Evolutionary conservation across 2,797 vertebrate species (phyloP), one percentile per base, ranked within the genome.

Genomic region (Chaetophractus vellerosus): DNA sequence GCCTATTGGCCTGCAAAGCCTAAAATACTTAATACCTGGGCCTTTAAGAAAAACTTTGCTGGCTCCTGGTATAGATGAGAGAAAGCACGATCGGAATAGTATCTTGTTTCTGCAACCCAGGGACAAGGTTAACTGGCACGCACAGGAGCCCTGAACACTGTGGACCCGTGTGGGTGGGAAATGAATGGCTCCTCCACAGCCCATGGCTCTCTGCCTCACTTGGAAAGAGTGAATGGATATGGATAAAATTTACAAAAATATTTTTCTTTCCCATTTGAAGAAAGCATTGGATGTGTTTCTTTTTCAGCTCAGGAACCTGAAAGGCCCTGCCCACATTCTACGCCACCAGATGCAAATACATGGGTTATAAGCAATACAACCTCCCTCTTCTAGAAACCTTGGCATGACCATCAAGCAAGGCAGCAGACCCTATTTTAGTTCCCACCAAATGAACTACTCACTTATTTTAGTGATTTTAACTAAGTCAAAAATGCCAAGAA

Each of bases 291-390:
- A 50, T 64, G 4, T 18, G 24, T 26, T 59, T 92, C 7, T 45
- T 91, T 97, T 94, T 94, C 74, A 95, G 95, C 88, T 97, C 96
- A 96, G n/a, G 91, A 96, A 96, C 50, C 64, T 26, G 71, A 69
- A 48, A 38, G 6, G 66, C 31, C 74, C 94, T 88, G 90, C 85
- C 97, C 90, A 91, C n/a, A 31, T 86, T 78, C 76, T 72, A 48
- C 66, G 19, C 57, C 33, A 55, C 28, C 64, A 55, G 48, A 80
- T 14, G 38, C 76, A 63, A 24, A 52, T 10, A 84, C 95, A 55
- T 16, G 96, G 95, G 55, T 94, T 90, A 96, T 89, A 85, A 97
- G 98, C 98, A 96, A 96, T 97, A 96, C 97, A 69, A 85, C 89
- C 84, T 12, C 95, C 96, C 95, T 95, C 84, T 59, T 93, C 90